Percentiles rank a stretch among this genome's conserved stretches.
phyloP scores from a whole-genome alignment of 2,113 vertebrate species.

The Pterophyllum scalare region DNA sequence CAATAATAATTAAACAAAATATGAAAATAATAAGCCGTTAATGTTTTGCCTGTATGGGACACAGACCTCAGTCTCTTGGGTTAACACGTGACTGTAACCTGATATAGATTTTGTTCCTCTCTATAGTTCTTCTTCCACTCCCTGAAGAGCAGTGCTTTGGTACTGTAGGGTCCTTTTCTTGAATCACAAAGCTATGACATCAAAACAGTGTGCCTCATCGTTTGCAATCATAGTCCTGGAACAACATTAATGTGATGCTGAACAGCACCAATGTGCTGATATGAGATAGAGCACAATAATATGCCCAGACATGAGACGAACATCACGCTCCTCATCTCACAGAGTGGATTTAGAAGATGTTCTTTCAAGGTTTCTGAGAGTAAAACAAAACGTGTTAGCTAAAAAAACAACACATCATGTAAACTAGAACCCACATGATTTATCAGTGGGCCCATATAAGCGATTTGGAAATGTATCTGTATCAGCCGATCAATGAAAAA shows the following conservation, averaged over 20 bases:
- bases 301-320: neutral
- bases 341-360: too few species aligned
- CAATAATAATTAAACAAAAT: too few species aligned
- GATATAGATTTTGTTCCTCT: rapidly evolving
- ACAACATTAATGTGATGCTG: neutral
- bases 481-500: neutral
- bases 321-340: neutral
- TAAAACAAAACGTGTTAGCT: rapidly evolving
- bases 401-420: neutral
- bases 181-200: neutral
- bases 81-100: neutral
- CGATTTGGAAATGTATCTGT: neutral
- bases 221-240: neutral
- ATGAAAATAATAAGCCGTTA: too few species aligned
- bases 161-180: neutral
- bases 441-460: neutral
- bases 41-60: too few species aligned
- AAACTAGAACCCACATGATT: neutral
- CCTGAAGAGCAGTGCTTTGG: neutral
- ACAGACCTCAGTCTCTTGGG: too few species aligned
- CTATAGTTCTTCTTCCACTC: rapidly evolving
- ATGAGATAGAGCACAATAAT: neutral
- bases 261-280: too few species aligned
- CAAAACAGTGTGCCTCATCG: neutral
- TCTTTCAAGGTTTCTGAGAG: neutral